Base-by-base conservation (phyloP, 2,888 invertebrate genomes). In the Hirtodrosophila duncani region DNA sequence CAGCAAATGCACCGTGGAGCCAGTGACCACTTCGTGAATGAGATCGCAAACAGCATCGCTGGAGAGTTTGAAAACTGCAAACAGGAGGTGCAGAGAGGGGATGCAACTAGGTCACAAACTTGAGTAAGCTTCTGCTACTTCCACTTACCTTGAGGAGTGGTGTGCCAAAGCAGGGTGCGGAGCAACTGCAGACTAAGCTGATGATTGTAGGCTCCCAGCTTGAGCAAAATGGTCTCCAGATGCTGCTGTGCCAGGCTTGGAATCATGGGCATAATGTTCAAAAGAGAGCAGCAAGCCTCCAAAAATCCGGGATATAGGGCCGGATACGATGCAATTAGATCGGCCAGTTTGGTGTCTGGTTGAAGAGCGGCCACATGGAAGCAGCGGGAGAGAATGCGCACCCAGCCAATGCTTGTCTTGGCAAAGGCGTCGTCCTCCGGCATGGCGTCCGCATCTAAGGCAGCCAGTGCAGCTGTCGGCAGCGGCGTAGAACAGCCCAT, bases 301-400 rank as follows among this genome's bases (percentile, higher is more conserved):
- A 94, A 85, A 37, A 94, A 89, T 56, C 91, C 90, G 0, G 91
- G 89, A 34, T 91, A 91, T 16, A 89, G 88, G 0, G 92, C 91
- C 1, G 93, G 91, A 41, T 80, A 75, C n/a, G 91, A 89, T 37
- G 89, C 88, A 52, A 77, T 77, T 5, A 91, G 88, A 63, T 89
- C 88, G 1, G 85, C 86, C 26, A 87, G 48, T 50, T 86, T 82
- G 24, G 75, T 80, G 27, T 86, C 85, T 0, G 84, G 71, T 53
- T 85, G 82, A 30, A 84, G 59, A 2, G 84, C 82, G 3, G 86
- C 84, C 5, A 86, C 87, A 37, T 91, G 91, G 59, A 94, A 90
- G 81, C 95, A 95, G 77, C 93, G 93, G 65, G 94, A 92, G 29
- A 96, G 88, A 58, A 96, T 90, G 58, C 93, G 89, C 61, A 96